phyloP scores from a whole-genome alignment of 1,140 invertebrate species.

The Proctacanthus coquilletti region DNA sequence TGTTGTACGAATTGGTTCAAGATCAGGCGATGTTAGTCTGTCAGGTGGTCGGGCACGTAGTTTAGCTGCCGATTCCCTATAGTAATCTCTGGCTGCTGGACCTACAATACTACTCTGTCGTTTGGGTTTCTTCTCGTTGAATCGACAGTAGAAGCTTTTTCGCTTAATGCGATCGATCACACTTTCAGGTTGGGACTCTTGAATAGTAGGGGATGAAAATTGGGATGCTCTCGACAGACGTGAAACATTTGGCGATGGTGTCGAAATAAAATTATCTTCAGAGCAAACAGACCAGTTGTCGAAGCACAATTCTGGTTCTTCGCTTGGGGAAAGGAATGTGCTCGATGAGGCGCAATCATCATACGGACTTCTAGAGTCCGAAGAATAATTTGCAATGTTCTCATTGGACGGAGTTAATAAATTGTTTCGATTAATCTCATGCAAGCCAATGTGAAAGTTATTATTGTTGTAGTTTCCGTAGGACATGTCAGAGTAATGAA shows the following conservation, averaged over 20 bases:
- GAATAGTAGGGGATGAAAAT: slow-evolving; percentile 21
- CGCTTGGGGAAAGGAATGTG: slow-evolving; percentile 39
- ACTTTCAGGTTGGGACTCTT: slow-evolving; percentile 41
- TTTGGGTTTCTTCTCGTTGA: slow-evolving; percentile 61
- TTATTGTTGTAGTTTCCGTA: slow-evolving; percentile 16
- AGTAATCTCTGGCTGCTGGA: slow-evolving; percentile 30
- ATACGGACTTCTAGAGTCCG: slow-evolving; percentile 24
- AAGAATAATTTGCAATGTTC: slow-evolving; percentile 29
- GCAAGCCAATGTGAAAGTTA: slow-evolving; percentile 30
- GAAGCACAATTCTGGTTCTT: slow-evolving; percentile 41
- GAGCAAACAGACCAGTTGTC: slow-evolving; percentile 55
- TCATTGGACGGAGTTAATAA: slow-evolving; percentile 26
- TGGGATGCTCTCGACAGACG: slow-evolving; percentile 33
- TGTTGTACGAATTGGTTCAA: slow-evolving; percentile 15
- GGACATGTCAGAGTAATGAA: slow-evolving; percentile 16
- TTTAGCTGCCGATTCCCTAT: slow-evolving; percentile 23
- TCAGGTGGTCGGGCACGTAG: slow-evolving; percentile 6
- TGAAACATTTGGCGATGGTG: slow-evolving; percentile 30
- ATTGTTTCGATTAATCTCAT: slow-evolving; percentile 29
- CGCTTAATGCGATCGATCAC: slow-evolving; percentile 71
- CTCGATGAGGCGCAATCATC: slow-evolving; percentile 28
- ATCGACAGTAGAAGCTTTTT: slow-evolving; percentile 76
- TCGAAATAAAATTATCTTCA: slow-evolving; percentile 31
- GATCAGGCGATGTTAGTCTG: slow-evolving; percentile 12
- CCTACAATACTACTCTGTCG: slow-evolving; percentile 41